Evolutionary conservation across 2,113 vertebrate species (phyloP).

Genomic region (Sturnira hondurensis): DNA sequence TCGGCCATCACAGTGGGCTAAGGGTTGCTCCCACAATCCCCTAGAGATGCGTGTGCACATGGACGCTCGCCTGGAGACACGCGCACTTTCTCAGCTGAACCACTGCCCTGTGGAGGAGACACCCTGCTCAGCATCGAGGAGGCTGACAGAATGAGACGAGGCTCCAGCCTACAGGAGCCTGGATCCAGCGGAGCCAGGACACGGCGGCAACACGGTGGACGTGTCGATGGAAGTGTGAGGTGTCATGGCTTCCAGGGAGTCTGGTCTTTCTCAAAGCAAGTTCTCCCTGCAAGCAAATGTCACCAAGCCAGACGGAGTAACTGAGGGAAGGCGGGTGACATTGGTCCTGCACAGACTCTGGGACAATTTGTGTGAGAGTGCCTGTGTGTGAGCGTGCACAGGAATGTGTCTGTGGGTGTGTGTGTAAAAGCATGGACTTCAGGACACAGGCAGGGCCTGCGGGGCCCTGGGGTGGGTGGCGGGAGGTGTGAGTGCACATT

Average conservation of each 20-base stretch:
- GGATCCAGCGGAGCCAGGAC: rapidly evolving
- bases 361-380: background rate
- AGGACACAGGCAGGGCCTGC: background rate
- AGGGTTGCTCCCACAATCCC: no score
- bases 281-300: background rate
- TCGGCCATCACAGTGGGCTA: rapidly evolving
- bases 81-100: rapidly evolving
- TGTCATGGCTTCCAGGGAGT: background rate
- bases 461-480: rapidly evolving
- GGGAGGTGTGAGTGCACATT: background rate
- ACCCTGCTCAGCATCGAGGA: background rate
- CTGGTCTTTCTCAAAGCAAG: background rate
- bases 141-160: background rate
- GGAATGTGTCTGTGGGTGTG: background rate
- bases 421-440: rapidly evolving
- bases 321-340: no score
- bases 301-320: no score
- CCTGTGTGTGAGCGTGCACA: no score
- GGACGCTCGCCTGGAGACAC: no score
- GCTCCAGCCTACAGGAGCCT: rapidly evolving
- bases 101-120: rapidly evolving
- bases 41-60: rapidly evolving
- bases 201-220: rapidly evolving
- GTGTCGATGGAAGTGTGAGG: rapidly evolving
- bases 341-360: background rate